A percentile compares a stretch with the other conserved stretches of the same genome.
These are phyloP conservation scores for Proisotoma minuta DNA, from an alignment of 2,888 invertebrate species.

Conservation along the genomic window DNA sequence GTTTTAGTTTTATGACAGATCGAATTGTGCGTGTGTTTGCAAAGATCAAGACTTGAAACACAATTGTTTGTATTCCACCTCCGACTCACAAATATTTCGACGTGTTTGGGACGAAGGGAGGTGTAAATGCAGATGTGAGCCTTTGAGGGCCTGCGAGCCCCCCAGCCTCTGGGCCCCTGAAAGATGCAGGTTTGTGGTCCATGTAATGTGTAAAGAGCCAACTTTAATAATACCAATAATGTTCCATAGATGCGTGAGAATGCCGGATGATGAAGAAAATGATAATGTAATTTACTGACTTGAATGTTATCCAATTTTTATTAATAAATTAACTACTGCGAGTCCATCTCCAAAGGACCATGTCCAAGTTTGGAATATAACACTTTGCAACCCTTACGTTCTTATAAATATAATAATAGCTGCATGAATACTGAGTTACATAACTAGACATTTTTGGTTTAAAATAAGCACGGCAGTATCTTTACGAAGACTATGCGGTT, in stretches of 20 bases:
- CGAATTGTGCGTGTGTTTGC: slow-evolving; percentile 26
- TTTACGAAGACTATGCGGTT: no score
- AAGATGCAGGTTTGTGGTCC: slow-evolving; percentile 22
- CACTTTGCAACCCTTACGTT: no score
- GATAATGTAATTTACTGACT: slow-evolving; percentile 7
- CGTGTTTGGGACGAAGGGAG: slow-evolving; percentile 26
- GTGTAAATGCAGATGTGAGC: slow-evolving; percentile 26
- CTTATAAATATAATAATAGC: no score
- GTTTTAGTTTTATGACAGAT: slow-evolving; percentile 3
- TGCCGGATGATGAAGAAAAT: not conserved
- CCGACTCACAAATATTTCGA: not conserved
- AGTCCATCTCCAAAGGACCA: no score
- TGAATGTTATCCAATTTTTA: no score
- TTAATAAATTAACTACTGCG: no score
- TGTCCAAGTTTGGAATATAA: no score
- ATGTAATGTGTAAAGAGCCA: not conserved
- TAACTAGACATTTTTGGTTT: no score
- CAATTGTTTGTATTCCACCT: slow-evolving; percentile 8
- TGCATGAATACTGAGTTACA: no score
- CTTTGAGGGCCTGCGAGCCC: slow-evolving; percentile 9
- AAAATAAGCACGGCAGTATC: no score
- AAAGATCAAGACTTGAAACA: slow-evolving; percentile 16
- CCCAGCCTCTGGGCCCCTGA: slow-evolving; percentile 17
- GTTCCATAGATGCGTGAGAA: not conserved
- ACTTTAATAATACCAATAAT: slow-evolving; percentile 9